Percentiles rank a stretch among this genome's conserved stretches.
Conservation (phyloP, 2,113 vertebrate genomes). For the Gopherus evgoodei region DNA sequence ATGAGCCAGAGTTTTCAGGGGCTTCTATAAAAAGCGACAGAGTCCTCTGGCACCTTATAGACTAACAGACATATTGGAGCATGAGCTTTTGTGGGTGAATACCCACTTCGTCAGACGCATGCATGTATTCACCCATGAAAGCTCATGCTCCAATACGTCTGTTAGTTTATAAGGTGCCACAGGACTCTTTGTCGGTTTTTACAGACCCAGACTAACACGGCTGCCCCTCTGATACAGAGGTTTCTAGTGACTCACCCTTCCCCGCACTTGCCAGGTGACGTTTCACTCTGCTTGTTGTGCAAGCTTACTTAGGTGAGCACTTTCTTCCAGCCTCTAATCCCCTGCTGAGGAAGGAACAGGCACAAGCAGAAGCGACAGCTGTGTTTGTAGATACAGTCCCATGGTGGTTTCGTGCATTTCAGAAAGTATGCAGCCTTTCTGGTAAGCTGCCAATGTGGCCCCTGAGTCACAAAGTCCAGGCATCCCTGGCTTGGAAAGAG, state of each 20-base stretch:
- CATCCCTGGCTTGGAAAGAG: background rate
- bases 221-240: background rate
- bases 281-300: background rate
- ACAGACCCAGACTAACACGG: too few species aligned
- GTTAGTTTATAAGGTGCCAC: too few species aligned
- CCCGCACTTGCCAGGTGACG: background rate
- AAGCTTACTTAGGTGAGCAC: background rate
- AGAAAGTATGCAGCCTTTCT: background rate
- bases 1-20: background rate
- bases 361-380: background rate
- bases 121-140: too few species aligned
- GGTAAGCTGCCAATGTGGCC: background rate
- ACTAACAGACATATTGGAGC: too few species aligned
- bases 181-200: too few species aligned
- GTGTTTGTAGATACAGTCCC: background rate
- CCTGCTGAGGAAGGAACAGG: rapidly evolving
- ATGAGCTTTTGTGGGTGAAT: too few species aligned
- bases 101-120: too few species aligned
- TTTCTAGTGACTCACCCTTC: background rate
- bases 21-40: too few species aligned
- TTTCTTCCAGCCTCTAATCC: background rate
- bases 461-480: background rate
- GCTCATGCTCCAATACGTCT: too few species aligned
- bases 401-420: background rate
- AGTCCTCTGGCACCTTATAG: too few species aligned